Percentiles rank a stretch among this genome's conserved stretches.
These are phyloP conservation scores for Drosophila mulleri DNA, from an alignment of 2,888 invertebrate genomes.

Conservation along the genomic window DNA sequence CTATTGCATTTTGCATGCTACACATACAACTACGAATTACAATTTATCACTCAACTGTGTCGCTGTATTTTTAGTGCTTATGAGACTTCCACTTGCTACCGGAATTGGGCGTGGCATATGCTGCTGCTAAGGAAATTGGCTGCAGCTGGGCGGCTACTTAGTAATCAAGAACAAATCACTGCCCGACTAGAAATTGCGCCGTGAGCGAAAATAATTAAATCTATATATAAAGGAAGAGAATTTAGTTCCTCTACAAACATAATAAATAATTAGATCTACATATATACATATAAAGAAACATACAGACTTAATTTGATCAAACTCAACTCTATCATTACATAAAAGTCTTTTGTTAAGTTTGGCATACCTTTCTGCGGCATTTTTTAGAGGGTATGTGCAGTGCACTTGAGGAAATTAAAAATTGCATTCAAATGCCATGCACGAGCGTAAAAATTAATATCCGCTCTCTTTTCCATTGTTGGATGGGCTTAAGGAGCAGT, in stretches of 20 bases:
- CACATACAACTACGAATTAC: constrained; percentile 48
- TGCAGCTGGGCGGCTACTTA: constrained; percentile 32
- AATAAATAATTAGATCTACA: too few species aligned
- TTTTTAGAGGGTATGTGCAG: constrained; percentile 24
- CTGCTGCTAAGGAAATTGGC: constrained; percentile 63
- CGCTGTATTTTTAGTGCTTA: constrained; percentile 43
- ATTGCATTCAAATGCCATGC: constrained; percentile 69
- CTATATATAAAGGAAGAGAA: too few species aligned
- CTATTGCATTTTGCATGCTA: constrained; percentile 12
- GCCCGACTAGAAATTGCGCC: background rate
- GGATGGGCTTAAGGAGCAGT: constrained; percentile 1
- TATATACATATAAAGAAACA: too few species aligned
- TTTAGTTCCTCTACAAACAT: too few species aligned
- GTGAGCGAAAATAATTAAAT: background rate
- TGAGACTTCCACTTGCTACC: constrained; percentile 18
- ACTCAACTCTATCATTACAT: background rate
- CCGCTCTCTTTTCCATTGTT: constrained; percentile 53
- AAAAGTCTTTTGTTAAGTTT: too few species aligned
- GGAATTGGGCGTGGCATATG: constrained; percentile 35
- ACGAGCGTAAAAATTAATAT: constrained; percentile 75
- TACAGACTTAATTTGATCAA: background rate
- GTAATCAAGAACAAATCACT: background rate
- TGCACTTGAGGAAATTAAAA: constrained; percentile 73
- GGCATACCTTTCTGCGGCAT: background rate
- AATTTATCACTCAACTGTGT: constrained; percentile 58